Percentiles rank a stretch among this genome's conserved stretches.
phyloP scores from a whole-genome alignment of 2,797 vertebrate species.

The Atherinosoma microstoma region DNA sequence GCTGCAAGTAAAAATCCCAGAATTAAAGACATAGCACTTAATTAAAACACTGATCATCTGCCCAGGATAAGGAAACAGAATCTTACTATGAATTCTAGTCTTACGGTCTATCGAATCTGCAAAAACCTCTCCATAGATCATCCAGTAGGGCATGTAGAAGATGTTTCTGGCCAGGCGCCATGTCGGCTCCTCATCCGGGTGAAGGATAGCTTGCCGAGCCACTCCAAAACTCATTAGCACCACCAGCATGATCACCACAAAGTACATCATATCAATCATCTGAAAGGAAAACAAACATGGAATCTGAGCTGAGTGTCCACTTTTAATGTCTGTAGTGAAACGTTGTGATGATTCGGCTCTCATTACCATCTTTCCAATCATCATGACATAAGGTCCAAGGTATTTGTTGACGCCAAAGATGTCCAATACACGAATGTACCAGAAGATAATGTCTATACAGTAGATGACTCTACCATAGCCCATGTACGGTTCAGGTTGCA shows the following conservation, averaged over 20 bases:
- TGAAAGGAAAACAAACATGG: constrained; percentile 64
- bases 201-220: constrained; percentile 96
- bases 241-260: constrained; percentile 99
- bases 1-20: constrained; percentile 14
- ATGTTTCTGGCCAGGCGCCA: constrained; percentile 98
- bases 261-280: constrained; percentile 99
- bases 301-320: not conserved
- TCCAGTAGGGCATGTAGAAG: constrained; percentile 99
- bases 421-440: constrained; percentile 98
- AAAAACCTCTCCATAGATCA: constrained; percentile 99
- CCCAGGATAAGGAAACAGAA: constrained; percentile 94
- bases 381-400: constrained; percentile 99
- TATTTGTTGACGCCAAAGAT: constrained; percentile 99
- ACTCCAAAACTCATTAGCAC: constrained; percentile 99
- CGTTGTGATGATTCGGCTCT: not conserved
- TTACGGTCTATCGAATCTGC: constrained; percentile 99
- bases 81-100: constrained; percentile 99
- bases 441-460: constrained; percentile 99
- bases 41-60: constrained; percentile 86
- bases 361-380: constrained; percentile 99
- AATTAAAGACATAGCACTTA: constrained; percentile 31
- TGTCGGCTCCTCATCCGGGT: constrained; percentile 96
- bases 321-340: not conserved
- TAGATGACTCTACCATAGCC: constrained; percentile 98
- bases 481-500: constrained; percentile 96